A percentile compares a stretch with the other conserved stretches of the same genome.
Evolutionary conservation across 2,888 invertebrate species (phyloP).

Genomic region (Hemistola chrysoprasaria): DNA sequence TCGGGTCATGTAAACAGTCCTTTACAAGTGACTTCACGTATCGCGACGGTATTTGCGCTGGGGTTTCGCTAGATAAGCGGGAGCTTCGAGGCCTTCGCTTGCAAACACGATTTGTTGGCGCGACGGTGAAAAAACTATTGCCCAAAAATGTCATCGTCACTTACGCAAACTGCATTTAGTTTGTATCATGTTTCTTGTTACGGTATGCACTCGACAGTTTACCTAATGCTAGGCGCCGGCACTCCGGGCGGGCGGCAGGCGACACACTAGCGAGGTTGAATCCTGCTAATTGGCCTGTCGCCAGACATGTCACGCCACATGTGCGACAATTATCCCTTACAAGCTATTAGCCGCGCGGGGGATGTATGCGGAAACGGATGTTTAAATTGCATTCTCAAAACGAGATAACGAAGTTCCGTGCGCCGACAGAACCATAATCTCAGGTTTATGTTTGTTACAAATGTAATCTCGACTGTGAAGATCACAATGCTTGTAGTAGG

Average conservation of each 20-base stretch:
- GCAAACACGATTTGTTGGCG: constrained; percentile 37
- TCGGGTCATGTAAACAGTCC: constrained; percentile 69
- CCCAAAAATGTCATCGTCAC: constrained; percentile 38
- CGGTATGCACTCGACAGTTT: constrained; percentile 33
- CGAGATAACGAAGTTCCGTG: constrained; percentile 67
- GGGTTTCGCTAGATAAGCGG: constrained; percentile 67
- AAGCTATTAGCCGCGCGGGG: constrained; percentile 68
- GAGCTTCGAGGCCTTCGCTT: constrained; percentile 35
- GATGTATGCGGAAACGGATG: constrained; percentile 80
- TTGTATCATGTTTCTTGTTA: constrained; percentile 53
- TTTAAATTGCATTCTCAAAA: constrained; percentile 74
- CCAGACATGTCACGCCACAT: constrained; percentile 66
- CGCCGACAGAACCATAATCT: constrained; percentile 19
- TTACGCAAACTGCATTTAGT: constrained; percentile 34
- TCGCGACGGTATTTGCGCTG: constrained; percentile 65
- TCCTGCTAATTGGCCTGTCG: constrained; percentile 80
- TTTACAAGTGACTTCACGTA: constrained; percentile 70
- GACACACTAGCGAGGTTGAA: constrained; percentile 47
- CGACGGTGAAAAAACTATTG: constrained; percentile 36
- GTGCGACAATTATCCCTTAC: constrained; percentile 79
- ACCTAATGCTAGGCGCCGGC: constrained; percentile 21
- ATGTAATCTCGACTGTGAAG: neutral
- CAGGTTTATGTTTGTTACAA: neutral
- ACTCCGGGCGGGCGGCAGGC: constrained; percentile 51
- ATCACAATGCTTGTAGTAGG: too few relatives aligned